phyloP scores from a whole-genome alignment of 2,797 vertebrate species.

The Mycteria americana region DNA sequence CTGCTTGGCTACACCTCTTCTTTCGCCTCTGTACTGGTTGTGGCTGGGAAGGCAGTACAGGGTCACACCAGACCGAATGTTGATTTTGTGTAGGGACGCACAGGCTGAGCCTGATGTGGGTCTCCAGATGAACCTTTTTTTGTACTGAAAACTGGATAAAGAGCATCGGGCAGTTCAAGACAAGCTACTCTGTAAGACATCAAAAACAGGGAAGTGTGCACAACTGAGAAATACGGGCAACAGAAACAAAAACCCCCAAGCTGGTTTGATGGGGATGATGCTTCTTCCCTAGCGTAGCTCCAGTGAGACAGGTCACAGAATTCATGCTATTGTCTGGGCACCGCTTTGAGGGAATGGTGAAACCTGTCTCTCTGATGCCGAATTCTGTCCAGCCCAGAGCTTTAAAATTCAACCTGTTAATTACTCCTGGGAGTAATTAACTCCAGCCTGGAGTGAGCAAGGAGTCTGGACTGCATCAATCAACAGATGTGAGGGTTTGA shows the following conservation, averaged over 20 bases:
- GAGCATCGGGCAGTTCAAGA: neutral
- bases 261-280: neutral
- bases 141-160: neutral
- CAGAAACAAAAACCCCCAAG: neutral
- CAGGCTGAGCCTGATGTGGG: neutral
- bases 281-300: neutral
- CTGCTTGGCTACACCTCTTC: neutral
- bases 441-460: neutral
- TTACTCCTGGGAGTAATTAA: constrained; percentile 30
- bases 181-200: neutral
- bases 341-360: neutral
- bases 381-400: neutral
- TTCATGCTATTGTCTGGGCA: neutral
- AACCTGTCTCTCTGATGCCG: neutral
- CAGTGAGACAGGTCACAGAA: neutral
- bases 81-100: neutral
- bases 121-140: neutral
- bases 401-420: constrained; percentile 1
- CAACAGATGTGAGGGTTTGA: neutral
- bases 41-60: neutral
- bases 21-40: neutral
- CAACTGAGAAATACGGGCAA: neutral
- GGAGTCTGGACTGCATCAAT: neutral
- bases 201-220: neutral
- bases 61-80: neutral